Conservation (phyloP, 2,888 invertebrate genomes). For the Stenchaetothrips biformis region DNA sequence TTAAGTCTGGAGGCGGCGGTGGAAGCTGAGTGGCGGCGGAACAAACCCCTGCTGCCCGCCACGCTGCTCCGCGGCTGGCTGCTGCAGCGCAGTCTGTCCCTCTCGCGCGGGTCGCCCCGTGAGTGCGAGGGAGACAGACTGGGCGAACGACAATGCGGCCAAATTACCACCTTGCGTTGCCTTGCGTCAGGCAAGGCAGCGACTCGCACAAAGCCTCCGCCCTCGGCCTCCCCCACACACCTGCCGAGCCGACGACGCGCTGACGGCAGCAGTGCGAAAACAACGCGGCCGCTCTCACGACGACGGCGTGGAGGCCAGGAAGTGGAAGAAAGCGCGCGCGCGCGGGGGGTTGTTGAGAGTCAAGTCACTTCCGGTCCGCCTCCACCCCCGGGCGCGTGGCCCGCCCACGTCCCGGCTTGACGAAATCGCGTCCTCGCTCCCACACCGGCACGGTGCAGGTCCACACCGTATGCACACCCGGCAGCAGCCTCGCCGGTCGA, state of each 20-base stretch:
- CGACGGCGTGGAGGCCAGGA: neutral
- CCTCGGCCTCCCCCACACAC: neutral
- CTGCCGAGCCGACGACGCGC: neutral
- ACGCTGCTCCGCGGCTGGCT: too few relatives aligned
- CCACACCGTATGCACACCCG: too few relatives aligned
- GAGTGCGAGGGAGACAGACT: neutral
- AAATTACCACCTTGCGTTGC: constrained; percentile 7
- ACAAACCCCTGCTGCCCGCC: too few relatives aligned
- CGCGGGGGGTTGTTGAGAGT: neutral
- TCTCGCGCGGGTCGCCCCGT: too few relatives aligned
- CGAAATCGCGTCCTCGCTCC: too few relatives aligned
- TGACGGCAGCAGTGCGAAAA: neutral
- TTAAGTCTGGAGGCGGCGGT: too few relatives aligned
- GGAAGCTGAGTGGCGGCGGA: too few relatives aligned
- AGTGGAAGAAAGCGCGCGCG: neutral
- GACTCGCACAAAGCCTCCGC: neutral
- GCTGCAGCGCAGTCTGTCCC: too few relatives aligned
- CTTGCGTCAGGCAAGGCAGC: neutral
- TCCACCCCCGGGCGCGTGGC: neutral
- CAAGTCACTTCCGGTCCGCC: constrained; percentile 11
- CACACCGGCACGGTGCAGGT: too few relatives aligned
- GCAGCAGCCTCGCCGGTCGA: too few relatives aligned
- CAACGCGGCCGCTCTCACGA: neutral
- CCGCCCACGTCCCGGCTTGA: too few relatives aligned
- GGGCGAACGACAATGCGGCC: neutral